Conservation (phyloP, 1,140 invertebrate species). For the Pomacea maculata region DNA sequence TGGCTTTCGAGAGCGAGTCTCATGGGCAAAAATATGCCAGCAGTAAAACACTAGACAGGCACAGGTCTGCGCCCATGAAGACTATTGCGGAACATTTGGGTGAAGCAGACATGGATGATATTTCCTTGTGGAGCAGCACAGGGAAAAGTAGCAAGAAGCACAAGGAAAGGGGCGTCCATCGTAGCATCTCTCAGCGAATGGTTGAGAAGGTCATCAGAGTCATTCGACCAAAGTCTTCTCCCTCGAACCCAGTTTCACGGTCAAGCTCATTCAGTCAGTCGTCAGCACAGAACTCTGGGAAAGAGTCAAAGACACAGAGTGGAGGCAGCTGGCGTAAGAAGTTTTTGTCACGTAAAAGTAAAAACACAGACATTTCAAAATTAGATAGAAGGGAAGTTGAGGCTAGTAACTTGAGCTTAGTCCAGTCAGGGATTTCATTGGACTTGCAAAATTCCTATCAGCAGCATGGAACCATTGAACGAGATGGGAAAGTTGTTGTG, state of each 20-base stretch:
- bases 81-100: slow-evolving; percentile 19
- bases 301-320: too few relatives aligned
- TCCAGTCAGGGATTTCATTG: too few relatives aligned
- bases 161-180: neutral
- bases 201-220: slow-evolving; percentile 14
- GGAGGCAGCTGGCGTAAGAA: too few relatives aligned
- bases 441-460: too few relatives aligned
- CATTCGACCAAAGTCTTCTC: neutral
- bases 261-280: slow-evolving; percentile 8
- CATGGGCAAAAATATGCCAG: neutral
- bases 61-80: slow-evolving; percentile 15
- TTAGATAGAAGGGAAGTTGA: too few relatives aligned
- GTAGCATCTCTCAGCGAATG: slow-evolving; percentile 22
- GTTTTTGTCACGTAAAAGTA: too few relatives aligned
- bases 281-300: neutral
- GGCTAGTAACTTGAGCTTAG: too few relatives aligned
- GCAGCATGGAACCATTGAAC: too few relatives aligned
- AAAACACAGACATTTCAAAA: too few relatives aligned
- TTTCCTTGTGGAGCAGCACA: slow-evolving; percentile 2
- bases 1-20: neutral
- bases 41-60: neutral
- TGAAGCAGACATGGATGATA: slow-evolving; percentile 3
- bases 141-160: neutral
- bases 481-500: neutral
- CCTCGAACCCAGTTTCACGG: neutral